Percentiles rank a stretch among this genome's conserved stretches.
These are phyloP conservation scores for Leptocoma aspasia DNA, from an alignment of 2,113 vertebrate species.

Conservation along the genomic window DNA sequence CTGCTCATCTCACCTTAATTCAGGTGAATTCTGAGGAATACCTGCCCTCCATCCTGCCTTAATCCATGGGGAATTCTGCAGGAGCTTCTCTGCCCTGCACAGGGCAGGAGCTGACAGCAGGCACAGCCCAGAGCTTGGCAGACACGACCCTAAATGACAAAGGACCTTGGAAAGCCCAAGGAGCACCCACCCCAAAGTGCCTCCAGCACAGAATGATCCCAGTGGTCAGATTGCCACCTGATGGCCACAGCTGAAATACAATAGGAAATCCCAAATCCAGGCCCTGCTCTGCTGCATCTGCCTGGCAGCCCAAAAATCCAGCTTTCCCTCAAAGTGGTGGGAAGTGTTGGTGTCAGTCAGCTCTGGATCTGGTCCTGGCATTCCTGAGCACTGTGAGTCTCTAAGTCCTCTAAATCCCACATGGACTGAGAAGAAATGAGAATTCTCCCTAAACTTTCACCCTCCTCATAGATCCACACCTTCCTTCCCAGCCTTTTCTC, in stretches of 20 bases:
- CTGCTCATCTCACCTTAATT: background rate
- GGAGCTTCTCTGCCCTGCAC: fast-evolving
- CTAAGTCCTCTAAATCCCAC: background rate
- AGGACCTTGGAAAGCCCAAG: background rate
- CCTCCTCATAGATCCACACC: fast-evolving
- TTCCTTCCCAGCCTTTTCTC: background rate
- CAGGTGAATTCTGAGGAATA: background rate
- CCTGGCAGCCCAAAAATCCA: background rate
- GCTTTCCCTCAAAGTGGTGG: background rate
- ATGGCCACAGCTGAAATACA: slow-evolving; percentile 62
- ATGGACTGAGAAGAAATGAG: background rate
- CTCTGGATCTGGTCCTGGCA: background rate
- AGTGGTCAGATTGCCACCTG: slow-evolving; percentile 63
- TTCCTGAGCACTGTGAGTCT: background rate
- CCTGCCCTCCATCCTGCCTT: background rate
- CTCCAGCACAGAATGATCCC: background rate
- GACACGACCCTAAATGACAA: background rate
- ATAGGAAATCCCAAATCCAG: background rate
- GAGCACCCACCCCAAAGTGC: background rate
- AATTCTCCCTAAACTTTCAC: background rate
- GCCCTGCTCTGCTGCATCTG: background rate
- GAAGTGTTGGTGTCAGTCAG: fast-evolving
- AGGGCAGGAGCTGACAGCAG: background rate
- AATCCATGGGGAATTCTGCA: fast-evolving
- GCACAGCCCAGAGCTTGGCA: background rate